Evolutionary conservation across 1,140 invertebrate species (phyloP), one percentile per base, ranked within the genome.

Genomic region (Bacillus rossius): DNA sequence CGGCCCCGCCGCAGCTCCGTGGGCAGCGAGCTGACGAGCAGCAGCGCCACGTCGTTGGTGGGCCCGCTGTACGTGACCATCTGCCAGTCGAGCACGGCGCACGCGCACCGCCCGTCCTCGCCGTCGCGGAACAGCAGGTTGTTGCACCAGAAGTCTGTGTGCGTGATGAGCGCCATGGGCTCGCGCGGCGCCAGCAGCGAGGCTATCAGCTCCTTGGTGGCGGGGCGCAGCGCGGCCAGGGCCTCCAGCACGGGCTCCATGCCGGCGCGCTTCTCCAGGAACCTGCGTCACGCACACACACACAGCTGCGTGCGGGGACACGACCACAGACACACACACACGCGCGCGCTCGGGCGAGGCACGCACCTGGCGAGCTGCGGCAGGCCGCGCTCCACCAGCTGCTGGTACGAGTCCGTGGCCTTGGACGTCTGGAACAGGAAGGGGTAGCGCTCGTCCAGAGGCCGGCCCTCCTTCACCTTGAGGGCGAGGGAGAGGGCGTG

Each of bases 71-170:
- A 83, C 0, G 87, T 88, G 50, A 89, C 85, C 88, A 91, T 90
- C 76, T 91, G 88, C 88, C 88, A 91, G 68, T 90, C 88, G 16
- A 91, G 71, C 19, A 89, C 85, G 19, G 81, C 79, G 65, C 88
- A 91, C 17, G 74, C 72, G 51, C 59, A 59, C 53, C 3, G 14
- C n/a, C 17, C 53, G 29, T 71, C 65, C 60, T 75, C 53, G 14
- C 7, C 69, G 60, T 83, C 79, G 29, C 77, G 74, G 65, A 91
- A 90, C 54, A 89, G 75, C 7, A 91, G 74, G 73, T 91, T 91
- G 61, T 89, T 89, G 68, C 86, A 87, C 88, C 88, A 91, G 68
- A 90, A 91, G 66, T 91, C 89, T 0, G 87, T 89, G 68, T 90
- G 88, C 0, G 87, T 89, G 50, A 87, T 80, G 10, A 89, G 75